Evolutionary conservation across 2,888 invertebrate genomes (phyloP).

Genomic region (Pyralis farinalis): DNA sequence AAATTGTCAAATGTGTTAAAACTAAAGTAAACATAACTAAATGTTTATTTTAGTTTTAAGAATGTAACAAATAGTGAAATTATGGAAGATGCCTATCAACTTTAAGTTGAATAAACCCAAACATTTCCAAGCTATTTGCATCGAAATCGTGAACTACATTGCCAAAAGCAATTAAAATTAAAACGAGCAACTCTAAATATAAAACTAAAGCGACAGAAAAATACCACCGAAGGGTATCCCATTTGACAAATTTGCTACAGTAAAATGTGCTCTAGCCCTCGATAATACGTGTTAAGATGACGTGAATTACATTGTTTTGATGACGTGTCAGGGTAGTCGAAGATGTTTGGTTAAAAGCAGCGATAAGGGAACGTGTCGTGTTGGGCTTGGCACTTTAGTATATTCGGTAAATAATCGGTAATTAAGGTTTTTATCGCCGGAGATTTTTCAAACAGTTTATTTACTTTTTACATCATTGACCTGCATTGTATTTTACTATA

Average conservation of each 20-base stretch:
- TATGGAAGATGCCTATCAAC: background rate
- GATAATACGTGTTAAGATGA: conserved; percentile 9
- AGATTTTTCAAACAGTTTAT: conserved; percentile 12
- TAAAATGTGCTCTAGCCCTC: background rate
- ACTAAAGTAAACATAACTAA: no score
- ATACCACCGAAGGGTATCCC: conserved; percentile 8
- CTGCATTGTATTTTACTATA: no score
- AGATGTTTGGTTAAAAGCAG: conserved; percentile 24
- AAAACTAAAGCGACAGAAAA: conserved; percentile 18
- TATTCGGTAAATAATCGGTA: conserved; percentile 22
- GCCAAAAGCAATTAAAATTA: conserved; percentile 22
- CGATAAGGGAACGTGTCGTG: conserved; percentile 29
- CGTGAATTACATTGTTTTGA: background rate
- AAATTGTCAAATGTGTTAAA: no score
- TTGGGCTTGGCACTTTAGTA: conserved; percentile 28
- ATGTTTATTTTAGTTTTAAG: no score
- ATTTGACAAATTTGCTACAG: background rate
- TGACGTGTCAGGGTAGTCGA: conserved; percentile 22
- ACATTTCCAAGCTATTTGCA: conserved; percentile 7
- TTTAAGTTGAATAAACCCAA: background rate
- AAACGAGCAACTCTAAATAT: conserved; percentile 23
- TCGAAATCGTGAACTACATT: conserved; percentile 7
- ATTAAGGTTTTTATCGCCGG: conserved; percentile 16
- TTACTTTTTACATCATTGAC: conserved; percentile 11
- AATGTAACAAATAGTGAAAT: no score